Evolutionary conservation across 2,888 invertebrate genomes (phyloP), one percentile per base, ranked within the genome.

Genomic region (Abscondita cerata): DNA sequence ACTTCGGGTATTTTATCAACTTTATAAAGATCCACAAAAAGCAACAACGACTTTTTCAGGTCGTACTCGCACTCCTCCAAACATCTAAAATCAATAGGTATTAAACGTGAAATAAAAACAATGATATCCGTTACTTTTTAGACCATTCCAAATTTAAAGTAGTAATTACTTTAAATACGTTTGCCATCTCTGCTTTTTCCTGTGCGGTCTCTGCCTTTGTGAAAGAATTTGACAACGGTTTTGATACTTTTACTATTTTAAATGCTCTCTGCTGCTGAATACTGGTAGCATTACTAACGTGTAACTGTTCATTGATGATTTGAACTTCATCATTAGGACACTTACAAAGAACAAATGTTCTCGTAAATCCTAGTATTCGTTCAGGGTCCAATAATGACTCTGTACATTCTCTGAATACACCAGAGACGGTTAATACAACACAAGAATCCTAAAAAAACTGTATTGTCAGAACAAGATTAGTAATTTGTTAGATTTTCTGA

Each of bases 281-380:
- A 2, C 72, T 71, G 1, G 78, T 68, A 11, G 78, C 78, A 64
- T 80, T 83, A 36, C 86, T 84, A 73, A 91, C 83, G 72, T 86
- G 84, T 9, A 89, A 70, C 81, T 87, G 84, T 72, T 92, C 92
- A 73, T 91, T 89, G 1, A 81, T 73, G 53, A 92, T 89, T 65
- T 84, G 84, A 75, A 87, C 89, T 56, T 87, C 85, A 1, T 73
- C 69, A 0, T 80, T 80, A 18, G 82, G 80, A 3, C 74, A 73
- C 0, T 82, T 78, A 2, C 78, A 72, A 12, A 90, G 73, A 0
- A 85, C 81, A 52, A 90, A 83, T 0, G 86, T 86, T 38, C 88
- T 80, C 0, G 81, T 81, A 75, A 90, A 90, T 0, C 84, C 79
- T 1, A 86, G 73, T 0, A 84, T 46, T 36, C 81, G 81, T 52